Evolutionary conservation across 1,140 invertebrate genomes (phyloP).

Genomic region (Drosophila varians): DNA sequence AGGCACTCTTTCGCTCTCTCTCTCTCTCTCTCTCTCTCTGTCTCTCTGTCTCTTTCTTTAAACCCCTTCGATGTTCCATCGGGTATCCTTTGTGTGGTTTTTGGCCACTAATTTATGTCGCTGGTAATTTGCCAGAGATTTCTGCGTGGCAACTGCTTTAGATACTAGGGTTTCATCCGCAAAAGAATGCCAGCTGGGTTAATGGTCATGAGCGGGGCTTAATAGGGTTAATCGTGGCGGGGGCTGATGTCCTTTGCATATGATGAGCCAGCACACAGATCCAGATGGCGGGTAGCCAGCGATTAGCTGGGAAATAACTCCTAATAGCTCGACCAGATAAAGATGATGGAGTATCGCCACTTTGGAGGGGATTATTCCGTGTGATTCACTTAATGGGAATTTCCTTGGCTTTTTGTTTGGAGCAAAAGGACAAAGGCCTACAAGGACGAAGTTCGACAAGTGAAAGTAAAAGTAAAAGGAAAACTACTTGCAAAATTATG

Average conservation of each 20-base stretch:
- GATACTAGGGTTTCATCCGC: slow-evolving; percentile 5
- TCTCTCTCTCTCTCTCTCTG: neutral
- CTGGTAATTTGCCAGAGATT: slow-evolving; percentile 64
- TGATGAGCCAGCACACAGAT: slow-evolving; percentile 44
- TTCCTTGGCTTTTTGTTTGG: neutral
- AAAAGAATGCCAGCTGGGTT: neutral
- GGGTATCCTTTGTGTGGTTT: slow-evolving; percentile 36
- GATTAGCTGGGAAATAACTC: slow-evolving; percentile 7
- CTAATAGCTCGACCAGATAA: slow-evolving; percentile 15
- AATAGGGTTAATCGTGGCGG: neutral
- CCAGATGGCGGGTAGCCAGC: slow-evolving; percentile 3
- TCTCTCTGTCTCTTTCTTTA: neutral
- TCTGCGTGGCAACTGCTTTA: slow-evolving; percentile 10
- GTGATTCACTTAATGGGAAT: neutral
- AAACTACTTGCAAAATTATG: too few relatives aligned
- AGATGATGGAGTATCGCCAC: slow-evolving; percentile 14
- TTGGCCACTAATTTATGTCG: slow-evolving; percentile 61
- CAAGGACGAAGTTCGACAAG: too few relatives aligned
- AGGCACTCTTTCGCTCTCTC: slow-evolving; percentile 8
- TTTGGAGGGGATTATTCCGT: slow-evolving; percentile 23
- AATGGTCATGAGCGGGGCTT: slow-evolving; percentile 11
- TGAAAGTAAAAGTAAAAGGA: too few relatives aligned
- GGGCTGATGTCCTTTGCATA: slow-evolving; percentile 13
- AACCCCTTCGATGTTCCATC: neutral
- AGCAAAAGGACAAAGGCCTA: too few relatives aligned